Conservation (phyloP, 2,113 vertebrate species). For the Tricholaema leucomelas region DNA sequence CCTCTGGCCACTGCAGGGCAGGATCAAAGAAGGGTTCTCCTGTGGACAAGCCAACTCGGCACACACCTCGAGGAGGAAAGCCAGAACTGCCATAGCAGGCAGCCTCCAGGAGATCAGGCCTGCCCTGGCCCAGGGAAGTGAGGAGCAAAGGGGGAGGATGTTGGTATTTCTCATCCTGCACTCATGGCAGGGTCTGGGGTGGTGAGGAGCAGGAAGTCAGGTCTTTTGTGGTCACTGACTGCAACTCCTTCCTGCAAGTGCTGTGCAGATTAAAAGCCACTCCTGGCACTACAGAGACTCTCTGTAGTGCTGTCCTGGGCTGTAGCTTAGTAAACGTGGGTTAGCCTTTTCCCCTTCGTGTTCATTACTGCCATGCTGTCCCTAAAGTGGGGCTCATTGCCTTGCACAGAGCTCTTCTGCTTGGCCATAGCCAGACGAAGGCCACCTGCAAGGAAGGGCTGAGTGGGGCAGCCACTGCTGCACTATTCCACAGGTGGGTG, state of each 20-base stretch:
- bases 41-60: rapidly evolving
- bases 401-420: neutral
- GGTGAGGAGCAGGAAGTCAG: neutral
- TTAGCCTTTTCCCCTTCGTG: neutral
- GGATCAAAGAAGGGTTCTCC: rapidly evolving
- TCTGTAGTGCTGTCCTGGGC: neutral
- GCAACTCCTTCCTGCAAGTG: rapidly evolving
- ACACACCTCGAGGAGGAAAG: neutral
- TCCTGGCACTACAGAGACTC: neutral
- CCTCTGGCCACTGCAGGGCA: rapidly evolving
- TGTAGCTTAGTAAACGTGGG: neutral
- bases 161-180: rapidly evolving
- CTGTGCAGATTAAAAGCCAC: neutral
- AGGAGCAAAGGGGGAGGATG: neutral
- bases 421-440: neutral
- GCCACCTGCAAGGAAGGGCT: neutral
- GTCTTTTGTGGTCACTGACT: rapidly evolving
- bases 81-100: neutral
- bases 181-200: rapidly evolving
- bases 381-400: neutral
- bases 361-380: neutral
- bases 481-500: neutral
- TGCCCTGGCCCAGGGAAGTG: neutral
- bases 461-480: neutral
- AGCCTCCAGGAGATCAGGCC: neutral